These are phyloP conservation scores for Boulengeromyrus knoepffleri DNA, from an alignment of 2,113 vertebrate species.

Conservation along the genomic window DNA sequence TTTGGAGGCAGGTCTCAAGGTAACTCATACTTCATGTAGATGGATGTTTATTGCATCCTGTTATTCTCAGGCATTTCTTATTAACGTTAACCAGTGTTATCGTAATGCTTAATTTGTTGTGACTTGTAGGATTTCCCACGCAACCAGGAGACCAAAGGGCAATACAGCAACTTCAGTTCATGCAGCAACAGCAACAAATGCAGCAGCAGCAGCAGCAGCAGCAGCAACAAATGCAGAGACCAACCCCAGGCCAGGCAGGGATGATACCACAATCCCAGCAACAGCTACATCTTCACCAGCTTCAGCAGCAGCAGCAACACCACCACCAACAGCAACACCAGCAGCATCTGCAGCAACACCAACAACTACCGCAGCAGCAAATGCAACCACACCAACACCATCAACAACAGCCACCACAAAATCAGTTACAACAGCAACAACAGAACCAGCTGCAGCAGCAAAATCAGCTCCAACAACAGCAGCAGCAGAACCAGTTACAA, in stretches of 20 bases:
- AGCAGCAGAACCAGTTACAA: constrained; percentile 58
- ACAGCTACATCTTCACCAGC: constrained; percentile 73
- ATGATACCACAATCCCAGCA: constrained; percentile 71
- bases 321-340: constrained; percentile 1
- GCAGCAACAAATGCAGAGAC: constrained; percentile 49
- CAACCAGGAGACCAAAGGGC: constrained; percentile 86
- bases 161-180: constrained; percentile 87
- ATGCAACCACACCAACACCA: constrained; percentile 71
- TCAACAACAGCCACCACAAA: constrained; percentile 77
- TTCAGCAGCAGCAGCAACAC: constrained; percentile 45
- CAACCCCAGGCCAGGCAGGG: constrained; percentile 69
- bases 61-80: not conserved
- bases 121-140: constrained; percentile 72
- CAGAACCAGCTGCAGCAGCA: constrained; percentile 49
- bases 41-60: not conserved
- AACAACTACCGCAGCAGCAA: constrained; percentile 33
- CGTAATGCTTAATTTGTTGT: constrained; percentile 6
- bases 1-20: constrained; percentile 80
- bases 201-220: constrained; percentile 37
- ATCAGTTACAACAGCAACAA: constrained; percentile 51
- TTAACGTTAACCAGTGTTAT: constrained; percentile 21
- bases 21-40: constrained; percentile 39
- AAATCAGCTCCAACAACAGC: constrained; percentile 50
- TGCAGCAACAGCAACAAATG: constrained; percentile 57
- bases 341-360: not conserved